Percentiles rank a stretch among this genome's conserved stretches.
phyloP scores from a whole-genome alignment of 1,140 invertebrate species.

The Drosophila willistoni region DNA sequence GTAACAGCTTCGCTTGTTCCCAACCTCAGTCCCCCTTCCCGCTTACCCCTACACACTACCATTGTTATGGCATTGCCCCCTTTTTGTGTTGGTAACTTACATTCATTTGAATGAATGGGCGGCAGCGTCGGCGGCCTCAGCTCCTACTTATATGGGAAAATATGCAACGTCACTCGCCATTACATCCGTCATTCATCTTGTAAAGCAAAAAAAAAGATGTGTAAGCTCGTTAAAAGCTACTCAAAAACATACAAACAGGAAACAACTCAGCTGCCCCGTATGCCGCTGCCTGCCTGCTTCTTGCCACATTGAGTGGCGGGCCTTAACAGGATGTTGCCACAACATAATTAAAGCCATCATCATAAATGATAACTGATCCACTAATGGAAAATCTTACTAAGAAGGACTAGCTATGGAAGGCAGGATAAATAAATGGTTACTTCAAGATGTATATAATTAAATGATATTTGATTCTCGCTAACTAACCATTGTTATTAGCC shows the following conservation, averaged over 20 bases:
- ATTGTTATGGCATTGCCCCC: not conserved
- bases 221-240: constrained; percentile 74
- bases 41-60: not conserved
- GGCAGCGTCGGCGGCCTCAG: not conserved
- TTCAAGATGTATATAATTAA: too few species aligned
- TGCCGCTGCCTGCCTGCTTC: not conserved
- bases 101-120: not conserved
- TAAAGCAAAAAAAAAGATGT: constrained; percentile 33
- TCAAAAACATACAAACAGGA: constrained; percentile 51
- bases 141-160: constrained; percentile 39
- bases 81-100: not conserved
- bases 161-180: constrained; percentile 65
- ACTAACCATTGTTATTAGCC: not conserved
- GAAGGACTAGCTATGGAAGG: too few species aligned
- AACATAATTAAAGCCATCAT: not conserved
- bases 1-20: not conserved
- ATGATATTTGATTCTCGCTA: not conserved
- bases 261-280: not conserved
- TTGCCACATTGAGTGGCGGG: not conserved
- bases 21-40: not conserved
- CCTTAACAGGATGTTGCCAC: not conserved
- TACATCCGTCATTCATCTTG: constrained; percentile 54
- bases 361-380: not conserved
- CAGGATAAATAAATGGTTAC: too few species aligned
- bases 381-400: not conserved